phyloP scores from a whole-genome alignment of 2,113 vertebrate genomes.

The Herpetotheres cachinnans region DNA sequence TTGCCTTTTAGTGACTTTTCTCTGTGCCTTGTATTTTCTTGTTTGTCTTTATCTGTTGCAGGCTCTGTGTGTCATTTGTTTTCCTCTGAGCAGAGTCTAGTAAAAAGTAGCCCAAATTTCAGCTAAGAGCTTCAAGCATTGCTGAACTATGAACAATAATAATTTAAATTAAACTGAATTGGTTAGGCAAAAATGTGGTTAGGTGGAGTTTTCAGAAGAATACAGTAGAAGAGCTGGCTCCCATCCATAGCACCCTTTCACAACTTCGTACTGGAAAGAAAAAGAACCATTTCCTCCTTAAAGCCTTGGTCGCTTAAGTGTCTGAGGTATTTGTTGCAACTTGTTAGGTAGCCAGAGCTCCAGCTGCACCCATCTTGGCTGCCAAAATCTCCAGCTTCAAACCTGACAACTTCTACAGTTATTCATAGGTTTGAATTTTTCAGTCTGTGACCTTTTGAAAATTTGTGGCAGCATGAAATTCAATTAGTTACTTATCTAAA shows the following conservation, averaged over 20 bases:
- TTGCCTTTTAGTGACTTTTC: not conserved
- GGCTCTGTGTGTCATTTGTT: not conserved
- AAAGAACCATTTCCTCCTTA: not conserved
- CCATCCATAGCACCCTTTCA: not conserved
- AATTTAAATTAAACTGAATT: not conserved
- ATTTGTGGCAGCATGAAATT: conserved; percentile 5
- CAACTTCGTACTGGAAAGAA: not conserved
- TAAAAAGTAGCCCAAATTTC: not conserved
- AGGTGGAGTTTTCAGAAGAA: not conserved
- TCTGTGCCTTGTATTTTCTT: not conserved
- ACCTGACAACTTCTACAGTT: not conserved
- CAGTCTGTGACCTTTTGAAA: conserved; percentile 3
- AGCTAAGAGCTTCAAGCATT: not conserved
- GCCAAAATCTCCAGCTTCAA: conserved; percentile 2
- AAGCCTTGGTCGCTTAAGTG: not conserved
- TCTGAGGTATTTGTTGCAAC: conserved; percentile 1
- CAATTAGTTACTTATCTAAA: not conserved
- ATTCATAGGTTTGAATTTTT: conserved; percentile 2
- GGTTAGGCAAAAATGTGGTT: not conserved
- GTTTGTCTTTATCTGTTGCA: not conserved
- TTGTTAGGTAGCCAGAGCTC: not conserved
- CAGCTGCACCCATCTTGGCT: not conserved
- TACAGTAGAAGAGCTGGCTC: not conserved
- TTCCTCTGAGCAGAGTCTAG: not conserved
- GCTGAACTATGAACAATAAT: not conserved